These are phyloP conservation scores for Pachyseris speciosa DNA, from an alignment of 64 coral and sea anemone genomes.

Conservation along the genomic window DNA sequence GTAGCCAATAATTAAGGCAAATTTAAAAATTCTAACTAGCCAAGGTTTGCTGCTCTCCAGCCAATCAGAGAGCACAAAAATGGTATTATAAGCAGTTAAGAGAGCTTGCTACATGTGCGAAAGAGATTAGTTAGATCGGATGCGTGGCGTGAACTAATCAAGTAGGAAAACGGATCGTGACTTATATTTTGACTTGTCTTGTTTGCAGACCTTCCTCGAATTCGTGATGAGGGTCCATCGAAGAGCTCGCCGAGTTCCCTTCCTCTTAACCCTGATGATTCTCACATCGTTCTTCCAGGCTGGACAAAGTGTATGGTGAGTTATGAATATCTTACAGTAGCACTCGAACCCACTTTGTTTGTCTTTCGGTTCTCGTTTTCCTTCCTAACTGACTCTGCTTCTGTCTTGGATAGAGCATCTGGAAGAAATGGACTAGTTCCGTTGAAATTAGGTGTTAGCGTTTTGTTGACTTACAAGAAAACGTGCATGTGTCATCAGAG, in stretches of 20 bases:
- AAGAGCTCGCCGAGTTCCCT: constrained; percentile 27
- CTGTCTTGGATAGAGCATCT: not conserved
- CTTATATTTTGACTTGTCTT: not conserved
- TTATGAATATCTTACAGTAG: not conserved
- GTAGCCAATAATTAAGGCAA: constrained; percentile 66
- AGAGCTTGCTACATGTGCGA: constrained; percentile 54
- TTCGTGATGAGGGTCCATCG: constrained; percentile 47
- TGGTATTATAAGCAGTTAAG: constrained; percentile 24
- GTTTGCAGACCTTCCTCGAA: constrained; percentile 16
- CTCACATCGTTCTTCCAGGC: constrained; percentile 63
- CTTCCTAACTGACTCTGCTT: not conserved
- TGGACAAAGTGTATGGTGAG: constrained; percentile 67
- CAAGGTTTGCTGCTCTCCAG: not conserved
- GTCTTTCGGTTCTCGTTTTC: not conserved
- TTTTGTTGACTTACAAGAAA: not conserved
- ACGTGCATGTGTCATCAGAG: not conserved
- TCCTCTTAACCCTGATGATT: constrained; percentile 1
- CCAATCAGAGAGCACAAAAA: constrained; percentile 55
- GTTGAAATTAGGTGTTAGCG: constrained; percentile 7
- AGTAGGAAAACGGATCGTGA: not conserved
- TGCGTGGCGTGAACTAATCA: constrained; percentile 2
- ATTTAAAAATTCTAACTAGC: constrained; percentile 50
- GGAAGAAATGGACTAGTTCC: constrained; percentile 5
- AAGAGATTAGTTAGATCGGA: constrained; percentile 64
- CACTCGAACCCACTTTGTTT: not conserved